A percentile compares a stretch with the other conserved stretches of the same genome.
These are phyloP conservation scores for Drosophila cognata DNA, from an alignment of 2,888 invertebrate species.

Conservation along the genomic window DNA sequence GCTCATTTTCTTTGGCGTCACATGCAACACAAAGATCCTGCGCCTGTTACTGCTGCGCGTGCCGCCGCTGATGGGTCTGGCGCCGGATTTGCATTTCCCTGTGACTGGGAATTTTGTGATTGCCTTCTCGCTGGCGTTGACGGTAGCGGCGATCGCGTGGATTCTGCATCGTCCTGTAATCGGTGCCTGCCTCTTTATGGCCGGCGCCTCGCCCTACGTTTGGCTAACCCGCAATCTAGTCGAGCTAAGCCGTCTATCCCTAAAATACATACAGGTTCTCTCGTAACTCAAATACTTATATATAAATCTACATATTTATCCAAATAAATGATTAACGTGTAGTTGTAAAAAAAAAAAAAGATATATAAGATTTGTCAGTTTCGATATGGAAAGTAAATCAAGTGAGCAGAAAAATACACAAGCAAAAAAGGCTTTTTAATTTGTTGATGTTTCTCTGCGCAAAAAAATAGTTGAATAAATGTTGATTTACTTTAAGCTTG, in stretches of 20 bases:
- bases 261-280: slow-evolving; percentile 17
- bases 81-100: slow-evolving; percentile 84
- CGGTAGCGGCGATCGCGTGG: slow-evolving; percentile 86
- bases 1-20: slow-evolving; percentile 90
- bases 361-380: not conserved
- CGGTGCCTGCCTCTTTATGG: slow-evolving; percentile 86
- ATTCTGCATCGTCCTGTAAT: slow-evolving; percentile 86
- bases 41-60: slow-evolving; percentile 78
- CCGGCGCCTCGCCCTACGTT: slow-evolving; percentile 86
- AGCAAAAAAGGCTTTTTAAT: not conserved
- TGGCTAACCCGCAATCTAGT: slow-evolving; percentile 85
- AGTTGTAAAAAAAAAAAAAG: too few species aligned
- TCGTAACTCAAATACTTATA: slow-evolving; percentile 14
- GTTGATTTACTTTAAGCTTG: not conserved
- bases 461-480: not conserved
- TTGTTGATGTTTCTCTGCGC: not conserved
- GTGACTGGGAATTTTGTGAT: slow-evolving; percentile 85
- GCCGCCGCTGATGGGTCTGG: slow-evolving; percentile 78
- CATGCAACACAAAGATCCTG: slow-evolving; percentile 81
- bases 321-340: slow-evolving; percentile 36
- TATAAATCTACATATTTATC: slow-evolving; percentile 28
- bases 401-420: not conserved
- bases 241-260: slow-evolving; percentile 17
- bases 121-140: slow-evolving; percentile 85
- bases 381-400: not conserved